Percentiles rank a stretch among this genome's conserved stretches.
Evolutionary conservation across 2,113 vertebrate genomes (phyloP).

Genomic region (Blennius ocellaris): DNA sequence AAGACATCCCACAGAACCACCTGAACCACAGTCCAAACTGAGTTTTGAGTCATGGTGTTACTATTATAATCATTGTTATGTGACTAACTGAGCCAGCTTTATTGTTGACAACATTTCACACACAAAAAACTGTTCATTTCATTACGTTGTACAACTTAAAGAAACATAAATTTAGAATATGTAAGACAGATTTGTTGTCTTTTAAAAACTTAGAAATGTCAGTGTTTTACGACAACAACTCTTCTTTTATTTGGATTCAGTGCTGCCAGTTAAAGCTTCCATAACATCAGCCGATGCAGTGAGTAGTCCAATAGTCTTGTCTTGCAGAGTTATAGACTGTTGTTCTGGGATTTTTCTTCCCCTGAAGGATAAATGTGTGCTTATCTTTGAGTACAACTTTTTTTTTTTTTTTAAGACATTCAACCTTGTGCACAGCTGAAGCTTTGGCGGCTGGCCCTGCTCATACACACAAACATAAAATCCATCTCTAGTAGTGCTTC

Average conservation of each 20-base stretch:
- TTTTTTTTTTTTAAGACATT: neutral
- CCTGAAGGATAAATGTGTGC: neutral
- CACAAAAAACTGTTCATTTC: neutral
- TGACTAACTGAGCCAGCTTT: no score
- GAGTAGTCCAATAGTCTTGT: neutral
- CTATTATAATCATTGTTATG: no score
- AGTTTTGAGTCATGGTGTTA: no score
- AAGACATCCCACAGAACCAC: no score
- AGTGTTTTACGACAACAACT: neutral
- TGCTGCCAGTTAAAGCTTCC: neutral
- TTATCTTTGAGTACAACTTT: neutral
- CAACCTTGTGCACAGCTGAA: neutral
- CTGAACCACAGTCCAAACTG: no score
- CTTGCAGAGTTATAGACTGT: neutral
- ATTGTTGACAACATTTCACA: no score
- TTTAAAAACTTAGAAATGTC: neutral
- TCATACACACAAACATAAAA: slow-evolving; percentile 6
- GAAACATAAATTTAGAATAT: neutral
- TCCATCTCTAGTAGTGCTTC: slow-evolving; percentile 11
- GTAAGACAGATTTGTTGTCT: neutral
- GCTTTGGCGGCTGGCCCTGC: no score
- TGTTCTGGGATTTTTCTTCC: neutral
- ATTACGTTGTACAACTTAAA: neutral
- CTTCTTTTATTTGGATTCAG: neutral
- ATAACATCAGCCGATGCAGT: neutral